Evolutionary conservation across 2,113 vertebrate genomes (phyloP), one percentile per base, ranked within the genome.

Genomic region (Hippopotamus amphibius): DNA sequence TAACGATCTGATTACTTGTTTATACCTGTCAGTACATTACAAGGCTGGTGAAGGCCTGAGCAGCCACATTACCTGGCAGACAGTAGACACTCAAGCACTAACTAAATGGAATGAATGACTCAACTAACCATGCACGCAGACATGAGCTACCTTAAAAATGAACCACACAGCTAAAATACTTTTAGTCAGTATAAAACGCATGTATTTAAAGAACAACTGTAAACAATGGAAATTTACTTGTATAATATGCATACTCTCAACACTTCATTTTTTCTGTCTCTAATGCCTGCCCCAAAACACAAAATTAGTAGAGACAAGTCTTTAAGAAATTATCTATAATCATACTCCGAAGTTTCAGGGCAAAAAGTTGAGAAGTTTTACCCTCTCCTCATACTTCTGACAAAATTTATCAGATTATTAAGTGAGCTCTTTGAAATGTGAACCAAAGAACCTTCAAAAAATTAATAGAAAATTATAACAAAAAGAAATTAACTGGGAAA

Each of bases 141-240:
- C 22, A 92, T 48, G 41, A 72, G 7, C 59, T 30, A 90, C 2
- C 53, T 55, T 68, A 21, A 85, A 71, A 89, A 83, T 59, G 28
- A 85, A 92, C 4, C 37, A 88, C 83, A 79, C 16, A 74, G 41
- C 26, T 89, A 68, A 92, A 88, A 83, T 46, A 65, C 16, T 57
- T 26, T 66, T 37, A 92, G 21, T 85, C 12, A 65, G 55, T 71
- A 2, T 82, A 89, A 86, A 85, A 89, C 19, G 14, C 19, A 82
- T 26, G 6, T 53, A 59, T 88, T 92, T 57, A 84, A 85, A 95
- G 26, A 84, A 57, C 8, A 59, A 76, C 33, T 71, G 5, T 24
- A 92, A 93, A 86, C 37, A 95, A 15, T 5, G 53, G 43, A 9
- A 63, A 90, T 72, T 95, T 50, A 76, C 22, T 79, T 82, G 65